Percentiles rank a stretch among this genome's conserved stretches.
These are phyloP conservation scores for Telenomus remus DNA, from an alignment of 1,140 invertebrate genomes.

Conservation along the genomic window DNA sequence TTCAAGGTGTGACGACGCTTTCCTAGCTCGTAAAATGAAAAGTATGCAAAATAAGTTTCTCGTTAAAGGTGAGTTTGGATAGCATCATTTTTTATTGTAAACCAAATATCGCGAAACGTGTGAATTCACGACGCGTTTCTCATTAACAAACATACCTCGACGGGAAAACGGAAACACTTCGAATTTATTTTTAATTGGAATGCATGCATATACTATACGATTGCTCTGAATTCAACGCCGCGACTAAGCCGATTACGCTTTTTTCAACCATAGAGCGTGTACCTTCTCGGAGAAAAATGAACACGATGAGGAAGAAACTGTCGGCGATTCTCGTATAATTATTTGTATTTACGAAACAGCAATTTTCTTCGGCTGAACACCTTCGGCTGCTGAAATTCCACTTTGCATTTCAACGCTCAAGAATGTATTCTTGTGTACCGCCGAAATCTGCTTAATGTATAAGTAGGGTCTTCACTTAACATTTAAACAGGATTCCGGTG, in stretches of 20 bases:
- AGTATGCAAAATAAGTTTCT: too few species aligned
- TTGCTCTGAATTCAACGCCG: background rate
- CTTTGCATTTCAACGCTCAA: constrained; percentile 9
- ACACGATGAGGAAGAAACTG: background rate
- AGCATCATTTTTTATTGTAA: constrained; percentile 17
- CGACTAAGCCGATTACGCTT: constrained; percentile 10
- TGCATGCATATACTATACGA: constrained; percentile 8
- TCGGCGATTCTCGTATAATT: constrained; percentile 14
- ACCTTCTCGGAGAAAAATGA: background rate
- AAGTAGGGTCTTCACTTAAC: constrained; percentile 3
- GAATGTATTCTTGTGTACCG: constrained; percentile 5
- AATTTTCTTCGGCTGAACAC: constrained; percentile 10
- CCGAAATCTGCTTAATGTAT: constrained; percentile 7
- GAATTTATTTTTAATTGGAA: constrained; percentile 30
- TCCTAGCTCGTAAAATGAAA: too few species aligned
- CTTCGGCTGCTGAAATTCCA: constrained; percentile 9
- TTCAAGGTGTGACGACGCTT: too few species aligned
- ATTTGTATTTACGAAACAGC: constrained; percentile 9
- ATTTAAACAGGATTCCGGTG: background rate
- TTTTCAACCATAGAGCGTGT: background rate
- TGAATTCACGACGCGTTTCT: constrained; percentile 1
- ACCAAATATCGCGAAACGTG: constrained; percentile 1
- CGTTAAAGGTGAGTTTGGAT: background rate
- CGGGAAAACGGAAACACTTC: constrained; percentile 11
- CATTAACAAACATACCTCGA: constrained; percentile 26